Base-by-base conservation (phyloP, 2,888 invertebrate species). In the Hesperia comma region DNA sequence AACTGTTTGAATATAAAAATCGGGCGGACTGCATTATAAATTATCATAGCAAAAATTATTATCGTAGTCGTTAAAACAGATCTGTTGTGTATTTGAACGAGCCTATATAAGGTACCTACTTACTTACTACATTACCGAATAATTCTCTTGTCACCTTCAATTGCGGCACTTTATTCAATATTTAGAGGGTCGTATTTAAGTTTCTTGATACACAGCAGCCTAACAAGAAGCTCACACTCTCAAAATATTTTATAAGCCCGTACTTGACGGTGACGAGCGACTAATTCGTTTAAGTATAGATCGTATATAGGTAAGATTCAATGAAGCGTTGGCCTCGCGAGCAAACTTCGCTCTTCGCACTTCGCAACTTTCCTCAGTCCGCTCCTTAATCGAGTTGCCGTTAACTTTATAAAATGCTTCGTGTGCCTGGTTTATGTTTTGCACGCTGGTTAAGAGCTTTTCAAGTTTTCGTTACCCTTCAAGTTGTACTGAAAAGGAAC, bases 331-430 rank as follows among this genome's bases (percentile, higher is more conserved):
- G 70, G 76, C 78, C 77, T 75, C 78, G 78, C 78, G 79, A 82
- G 58, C 62, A 69, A 78, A 83, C 84, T 85, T 86, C 74, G 72
- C 84, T 81, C 75, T 81, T 67, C 68, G 54, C 61, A 46, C 66
- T 66, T 60, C 54, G 43, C 61, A 87, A 88, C 82, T 87, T 86
- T 82, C 81, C 55, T 86, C 82, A 80, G 81, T 81, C 85, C 85
- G 82, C 81, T 80, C 78, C 84, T 83, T 87, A 89, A 89, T 87
- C 85, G 86, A 88, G 87, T 90, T 88, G 76, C 75, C 79, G 82
- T 85, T 86, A 88, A 88, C 86, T 89, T 89, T 84, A 83, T 86
- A 87, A 86, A 88, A 87, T 82, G 85, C 84, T 85, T 84, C 83
- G 87, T 84, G 83, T 82, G 85, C 85, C 84, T 80, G 84, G 82